Evolutionary conservation across 2,888 invertebrate species (phyloP).

Genomic region (Oxyteleia sp.): DNA sequence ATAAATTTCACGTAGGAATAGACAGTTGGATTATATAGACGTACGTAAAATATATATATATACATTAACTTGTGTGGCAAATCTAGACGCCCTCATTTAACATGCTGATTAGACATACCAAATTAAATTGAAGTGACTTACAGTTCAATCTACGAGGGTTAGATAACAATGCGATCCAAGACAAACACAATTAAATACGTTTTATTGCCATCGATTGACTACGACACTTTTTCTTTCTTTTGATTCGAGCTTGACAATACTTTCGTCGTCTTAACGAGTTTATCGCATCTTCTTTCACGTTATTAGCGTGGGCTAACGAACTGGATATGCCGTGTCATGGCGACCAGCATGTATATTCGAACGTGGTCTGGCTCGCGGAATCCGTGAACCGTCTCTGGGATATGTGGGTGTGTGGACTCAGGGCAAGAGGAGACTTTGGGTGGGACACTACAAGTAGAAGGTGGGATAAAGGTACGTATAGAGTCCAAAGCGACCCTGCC

Average conservation of each 20-base stretch:
- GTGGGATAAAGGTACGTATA: conserved; percentile 82
- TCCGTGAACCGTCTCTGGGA: conserved; percentile 52
- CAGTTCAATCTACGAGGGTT: conserved; percentile 22
- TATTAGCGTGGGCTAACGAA: conserved; percentile 84
- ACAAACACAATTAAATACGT: conserved; percentile 31
- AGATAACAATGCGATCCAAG: conserved; percentile 45
- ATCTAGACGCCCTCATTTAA: conserved; percentile 40
- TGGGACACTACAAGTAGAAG: conserved; percentile 81
- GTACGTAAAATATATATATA: conserved; percentile 58
- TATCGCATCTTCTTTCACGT: conserved; percentile 83
- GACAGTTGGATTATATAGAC: conserved; percentile 55
- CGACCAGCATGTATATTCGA: conserved; percentile 50
- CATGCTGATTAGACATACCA: conserved; percentile 51
- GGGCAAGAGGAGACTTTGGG: conserved; percentile 75
- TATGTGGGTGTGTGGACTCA: conserved; percentile 76
- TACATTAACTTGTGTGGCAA: conserved; percentile 36
- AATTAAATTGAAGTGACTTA: conserved; percentile 47
- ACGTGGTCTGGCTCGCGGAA: conserved; percentile 51
- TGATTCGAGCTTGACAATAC: conserved; percentile 7
- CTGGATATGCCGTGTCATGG: conserved; percentile 83
- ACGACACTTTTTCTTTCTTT: conserved; percentile 4
- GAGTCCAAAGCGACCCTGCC: conserved; percentile 68
- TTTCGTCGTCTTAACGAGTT: conserved; percentile 77
- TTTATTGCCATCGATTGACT: conserved; percentile 25
- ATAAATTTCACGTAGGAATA: conserved; percentile 79